Base-by-base conservation (phyloP, 35 echinoderm and acorn worm species). In the Lytechinus variegatus region DNA sequence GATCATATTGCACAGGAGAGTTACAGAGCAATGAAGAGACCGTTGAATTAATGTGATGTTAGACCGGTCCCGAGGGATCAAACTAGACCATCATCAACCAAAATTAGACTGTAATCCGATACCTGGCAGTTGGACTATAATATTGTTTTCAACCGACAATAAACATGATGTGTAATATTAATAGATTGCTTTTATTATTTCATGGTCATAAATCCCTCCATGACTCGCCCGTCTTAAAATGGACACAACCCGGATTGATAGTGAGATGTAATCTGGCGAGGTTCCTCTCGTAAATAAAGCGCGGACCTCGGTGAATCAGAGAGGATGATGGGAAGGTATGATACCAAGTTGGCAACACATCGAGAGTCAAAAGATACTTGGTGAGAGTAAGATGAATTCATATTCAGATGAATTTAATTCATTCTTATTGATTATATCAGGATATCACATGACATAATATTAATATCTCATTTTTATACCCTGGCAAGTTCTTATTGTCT, bases 221-320 rank as follows among this genome's bases (percentile, higher is more conserved):
- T 79, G 66, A 79, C 19, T 79, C 66, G 24, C 14, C 66, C 66
- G n/a, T 24, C 66, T 79, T 1, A 79, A 79, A 79, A n/a, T 5
- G 66, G 66, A 79, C 19, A 3, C 19, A 79, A 16, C n/a, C 66
- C 66, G 21, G 66, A n/a, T 79, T 27, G 66, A 79, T 79, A 79
- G 66, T 79, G 6, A 79, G 66, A 79, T 79, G n/a, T 24, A 79
- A 79, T 79, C 66, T 79, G 66, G 66, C 7, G 66, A 79, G 21
- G 66, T 79, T 79, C 66, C 66, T 79, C 19, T 79, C 66, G 19
- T 79, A 79, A 79, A 79, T 79, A 79, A 79, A 79, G 66, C 66
- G n/a, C 66, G 19, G 66, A 79, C 66, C 66, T 79, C 66, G 19
- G 19, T 8, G 66, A 79, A n/a, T 79, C n/a, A 79, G 66, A 79